Base-by-base conservation (phyloP, 1,140 invertebrate species). In the Micrasema minimum region DNA sequence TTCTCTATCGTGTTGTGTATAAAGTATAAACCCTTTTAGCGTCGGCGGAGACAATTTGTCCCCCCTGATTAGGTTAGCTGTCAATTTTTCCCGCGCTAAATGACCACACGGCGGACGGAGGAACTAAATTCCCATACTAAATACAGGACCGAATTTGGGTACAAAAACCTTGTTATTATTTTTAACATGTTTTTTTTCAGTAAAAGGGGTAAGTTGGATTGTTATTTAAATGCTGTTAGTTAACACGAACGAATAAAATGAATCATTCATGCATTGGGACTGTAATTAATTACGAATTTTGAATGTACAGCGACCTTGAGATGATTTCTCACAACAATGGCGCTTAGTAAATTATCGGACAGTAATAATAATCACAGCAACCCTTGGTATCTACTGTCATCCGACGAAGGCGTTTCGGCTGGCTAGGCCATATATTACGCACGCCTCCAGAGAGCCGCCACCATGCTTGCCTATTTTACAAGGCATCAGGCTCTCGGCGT, bases 21-120 rank as follows among this genome's bases (percentile, higher is more conserved):
- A n/a, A n/a, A n/a, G n/a, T n/a, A n/a, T 41, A 64, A 64, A 64
- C 59, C 59, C 59, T 64, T 64, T 64, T 64, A 64, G 59, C 43
- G 41, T 20, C 41, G 41, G 20, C 59, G 18, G 10, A 41, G 35
- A 46, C 59, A 64, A 64, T 64, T 46, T 64, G 59, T 64, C 59
- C 41, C 18, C 12, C 4, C 20, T 26, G 41, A 64, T 64, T 64
- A 46, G 41, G 46, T 64, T 64, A 64, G 18, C 59, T 46, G 59
- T 64, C 38, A 45, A 46, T 64, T 46, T 64, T 64, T 64, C 59
- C 59, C 59, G 59, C 59, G 53, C 59, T 38, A 59, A 59, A 59
- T 59, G 55, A 59, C 55, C 55, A 31, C 51, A 55, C 51, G 51
- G 51, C 26, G 23, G 51, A 55, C 26, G 51, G 14, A 12, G 10